Evolutionary conservation across 2,888 invertebrate species (phyloP).

Genomic region (Glomeris marginata): DNA sequence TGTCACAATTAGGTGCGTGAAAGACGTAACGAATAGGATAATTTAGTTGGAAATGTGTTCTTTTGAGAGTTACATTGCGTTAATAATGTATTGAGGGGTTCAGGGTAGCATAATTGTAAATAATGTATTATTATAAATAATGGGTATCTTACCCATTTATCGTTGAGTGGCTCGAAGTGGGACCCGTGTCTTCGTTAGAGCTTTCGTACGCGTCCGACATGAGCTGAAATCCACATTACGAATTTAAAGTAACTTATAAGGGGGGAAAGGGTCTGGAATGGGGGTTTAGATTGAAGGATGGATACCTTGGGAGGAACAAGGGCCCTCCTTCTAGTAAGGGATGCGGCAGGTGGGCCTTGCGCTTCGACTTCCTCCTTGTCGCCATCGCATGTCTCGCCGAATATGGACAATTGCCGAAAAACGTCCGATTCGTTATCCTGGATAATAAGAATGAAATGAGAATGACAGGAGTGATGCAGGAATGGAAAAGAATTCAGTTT

Average conservation of each 20-base stretch:
- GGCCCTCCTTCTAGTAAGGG: slow-evolving; percentile 29
- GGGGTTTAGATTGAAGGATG: not conserved
- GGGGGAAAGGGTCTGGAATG: not conserved
- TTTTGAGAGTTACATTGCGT: too few relatives aligned
- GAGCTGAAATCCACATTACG: slow-evolving; percentile 14
- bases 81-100: too few relatives aligned
- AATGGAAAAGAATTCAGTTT: not conserved
- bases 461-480: too few relatives aligned
- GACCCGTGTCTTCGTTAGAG: slow-evolving; percentile 18
- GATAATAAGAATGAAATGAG: too few relatives aligned
- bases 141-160: slow-evolving; percentile 4
- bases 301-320: slow-evolving; percentile 32
- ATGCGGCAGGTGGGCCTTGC: slow-evolving; percentile 29
- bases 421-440: slow-evolving; percentile 14
- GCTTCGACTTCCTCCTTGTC: slow-evolving; percentile 23
- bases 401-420: slow-evolving; percentile 12
- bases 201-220: slow-evolving; percentile 19
- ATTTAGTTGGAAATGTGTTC: too few relatives aligned
- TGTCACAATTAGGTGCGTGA: too few relatives aligned
- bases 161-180: slow-evolving; percentile 4
- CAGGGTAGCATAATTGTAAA: too few relatives aligned
- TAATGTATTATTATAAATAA: too few relatives aligned
- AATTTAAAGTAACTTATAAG: not conserved
- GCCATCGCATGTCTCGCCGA: slow-evolving; percentile 12
- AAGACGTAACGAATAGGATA: too few relatives aligned